Evolutionary conservation across 2,113 vertebrate genomes (phyloP).

Genomic region (Rhabdornis inornatus): DNA sequence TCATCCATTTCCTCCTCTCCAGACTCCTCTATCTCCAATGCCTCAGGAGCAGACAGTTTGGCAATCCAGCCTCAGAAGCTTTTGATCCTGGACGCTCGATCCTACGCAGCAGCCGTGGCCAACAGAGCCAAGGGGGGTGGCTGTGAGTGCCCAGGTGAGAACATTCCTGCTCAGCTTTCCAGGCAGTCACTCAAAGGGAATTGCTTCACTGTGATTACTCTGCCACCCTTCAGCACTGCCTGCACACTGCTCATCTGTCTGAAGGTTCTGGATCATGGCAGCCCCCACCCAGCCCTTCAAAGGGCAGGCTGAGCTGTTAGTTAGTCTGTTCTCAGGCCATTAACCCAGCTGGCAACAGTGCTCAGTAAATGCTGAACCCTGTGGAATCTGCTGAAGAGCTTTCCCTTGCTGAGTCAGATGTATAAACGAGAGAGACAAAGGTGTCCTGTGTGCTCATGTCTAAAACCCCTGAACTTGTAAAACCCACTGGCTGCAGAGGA

Average conservation of each 20-base stretch:
- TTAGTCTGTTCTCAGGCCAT: background rate
- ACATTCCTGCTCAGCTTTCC: background rate
- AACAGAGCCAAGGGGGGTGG: constrained; percentile 98
- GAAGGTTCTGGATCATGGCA: background rate
- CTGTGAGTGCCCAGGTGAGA: constrained; percentile 94
- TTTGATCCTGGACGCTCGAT: constrained; percentile 92
- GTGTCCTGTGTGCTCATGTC: background rate
- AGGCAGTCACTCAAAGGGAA: background rate
- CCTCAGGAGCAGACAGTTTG: constrained; percentile 85
- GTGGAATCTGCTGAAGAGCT: background rate
- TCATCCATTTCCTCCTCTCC: background rate
- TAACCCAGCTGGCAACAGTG: background rate
- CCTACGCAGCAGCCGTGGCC: constrained; percentile 94
- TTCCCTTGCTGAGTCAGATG: constrained; percentile 1
- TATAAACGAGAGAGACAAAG: background rate
- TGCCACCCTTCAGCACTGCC: background rate
- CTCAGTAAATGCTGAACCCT: background rate
- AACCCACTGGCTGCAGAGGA: background rate
- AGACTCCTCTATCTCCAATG: constrained; percentile 91
- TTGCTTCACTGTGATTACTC: background rate
- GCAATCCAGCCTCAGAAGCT: constrained; percentile 89
- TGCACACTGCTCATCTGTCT: background rate
- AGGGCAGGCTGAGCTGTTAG: background rate
- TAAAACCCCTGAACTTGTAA: background rate
- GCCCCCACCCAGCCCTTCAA: background rate